Base-by-base conservation (phyloP, 2,113 vertebrate genomes). In the Enhydra lutris region DNA sequence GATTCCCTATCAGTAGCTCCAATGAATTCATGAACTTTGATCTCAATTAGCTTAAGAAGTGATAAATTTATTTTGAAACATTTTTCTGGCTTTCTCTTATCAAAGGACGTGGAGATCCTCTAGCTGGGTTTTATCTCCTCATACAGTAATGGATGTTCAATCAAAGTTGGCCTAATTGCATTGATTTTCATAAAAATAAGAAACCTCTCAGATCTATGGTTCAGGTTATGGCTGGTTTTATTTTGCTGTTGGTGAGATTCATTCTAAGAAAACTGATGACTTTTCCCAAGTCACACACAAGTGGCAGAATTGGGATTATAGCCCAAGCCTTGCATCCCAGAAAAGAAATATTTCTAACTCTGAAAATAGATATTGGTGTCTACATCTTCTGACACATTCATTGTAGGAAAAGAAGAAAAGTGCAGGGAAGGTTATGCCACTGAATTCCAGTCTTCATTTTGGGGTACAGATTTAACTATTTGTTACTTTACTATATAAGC, bases 181-280 rank as follows among this genome's bases (percentile, higher is more conserved):
- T 10, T 81, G 42, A 86, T 95, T 95, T 93, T 94, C 76, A 47
- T 93, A 89, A 86, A 91, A 89, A 59, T 78, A 96, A 91, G 29
- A 89, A 93, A 52, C 1, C 17, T 69, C 87, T 92, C 59, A 55
- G 61, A 61, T 84, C 67, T 63, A 83, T n/a, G 59, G 13, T 45
- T 36, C 67, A 82, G 65, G 24, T 80, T 61, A 85, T 59, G 7
- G 4, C 24, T 47, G 42, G 6, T 69, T 94, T 83, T 45, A 45
- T 87, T 90, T 74, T 90, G 31, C 26, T 92, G 9, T 71, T 89
- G 79, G 39, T 55, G 20, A 92, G 65, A 82, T 2, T 82, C 76
- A 85, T 93, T 96, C 69, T 45, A 34, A 82, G 18, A 95, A 26
- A 95, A 67, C 14, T n/a, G 7, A 80, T 69, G 61, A 95, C n/a